These are phyloP conservation scores for Diplazon laetatorius DNA, from an alignment of 2,888 invertebrate species.

Conservation along the genomic window DNA sequence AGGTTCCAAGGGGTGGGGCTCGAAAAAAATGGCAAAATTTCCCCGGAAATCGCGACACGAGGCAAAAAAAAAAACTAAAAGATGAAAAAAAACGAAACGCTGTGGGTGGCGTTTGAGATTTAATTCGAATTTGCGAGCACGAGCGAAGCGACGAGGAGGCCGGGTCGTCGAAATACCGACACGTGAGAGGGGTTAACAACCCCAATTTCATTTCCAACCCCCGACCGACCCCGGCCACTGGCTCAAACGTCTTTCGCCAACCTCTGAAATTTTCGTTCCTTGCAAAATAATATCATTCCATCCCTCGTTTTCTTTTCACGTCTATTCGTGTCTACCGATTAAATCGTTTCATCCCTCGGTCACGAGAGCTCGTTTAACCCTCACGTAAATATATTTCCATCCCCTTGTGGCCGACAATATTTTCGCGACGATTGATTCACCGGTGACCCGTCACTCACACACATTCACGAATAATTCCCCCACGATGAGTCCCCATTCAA, in stretches of 20 bases:
- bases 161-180: constrained; percentile 12
- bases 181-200: constrained; percentile 37
- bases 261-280: too few species aligned
- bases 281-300: too few species aligned
- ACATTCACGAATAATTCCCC: too few species aligned
- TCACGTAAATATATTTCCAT: too few species aligned
- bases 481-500: too few species aligned
- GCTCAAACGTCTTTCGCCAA: not conserved
- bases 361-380: too few species aligned
- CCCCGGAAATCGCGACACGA: not conserved
- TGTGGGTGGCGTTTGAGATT: constrained; percentile 17
- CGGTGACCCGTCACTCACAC: too few species aligned
- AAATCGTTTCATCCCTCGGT: too few species aligned
- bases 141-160: constrained; percentile 32
- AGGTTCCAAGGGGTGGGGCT: constrained; percentile 25
- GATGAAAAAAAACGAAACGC: not conserved
- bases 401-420: too few species aligned
- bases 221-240: not conserved
- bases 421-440: too few species aligned
- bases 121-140: constrained; percentile 48
- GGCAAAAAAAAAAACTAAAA: constrained; percentile 32
- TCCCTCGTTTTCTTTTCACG: too few species aligned
- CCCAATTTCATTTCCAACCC: constrained; percentile 31
- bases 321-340: not conserved
- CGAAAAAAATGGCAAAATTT: constrained; percentile 19